Evolutionary conservation across 2,113 vertebrate species (phyloP).

Genomic region (Telmatochromis brachygnathus): DNA sequence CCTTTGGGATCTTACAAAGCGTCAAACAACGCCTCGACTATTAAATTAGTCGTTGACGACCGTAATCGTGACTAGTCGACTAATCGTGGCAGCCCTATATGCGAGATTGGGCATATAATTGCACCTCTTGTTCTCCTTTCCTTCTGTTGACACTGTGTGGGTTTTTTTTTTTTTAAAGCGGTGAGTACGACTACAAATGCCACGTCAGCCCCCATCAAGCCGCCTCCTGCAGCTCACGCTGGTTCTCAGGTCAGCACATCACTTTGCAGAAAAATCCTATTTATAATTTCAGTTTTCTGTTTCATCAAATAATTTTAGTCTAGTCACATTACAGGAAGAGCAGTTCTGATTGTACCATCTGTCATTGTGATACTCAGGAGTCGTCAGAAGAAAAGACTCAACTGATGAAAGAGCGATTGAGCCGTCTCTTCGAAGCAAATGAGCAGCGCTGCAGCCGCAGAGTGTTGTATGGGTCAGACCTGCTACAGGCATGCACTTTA

Average conservation of each 20-base stretch:
- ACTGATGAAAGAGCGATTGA: conserved; percentile 81
- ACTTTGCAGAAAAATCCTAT: not conserved
- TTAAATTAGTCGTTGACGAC: not conserved
- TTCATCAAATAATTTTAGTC: not conserved
- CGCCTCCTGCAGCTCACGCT: not conserved
- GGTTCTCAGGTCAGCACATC: conserved; percentile 47
- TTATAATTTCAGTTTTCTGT: not conserved
- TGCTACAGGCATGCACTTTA: conserved; percentile 76
- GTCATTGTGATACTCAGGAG: conserved; percentile 60
- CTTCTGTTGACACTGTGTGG: not conserved
- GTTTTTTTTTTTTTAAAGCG: not conserved
- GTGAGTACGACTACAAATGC: conserved; percentile 39
- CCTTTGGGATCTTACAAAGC: not conserved
- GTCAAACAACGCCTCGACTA: not conserved
- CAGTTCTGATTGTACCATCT: not conserved
- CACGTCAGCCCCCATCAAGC: conserved; percentile 39
- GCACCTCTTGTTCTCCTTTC: not conserved
- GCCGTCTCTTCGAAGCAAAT: conserved; percentile 78
- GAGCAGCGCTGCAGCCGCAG: conserved; percentile 80
- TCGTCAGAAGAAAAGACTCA: conserved; percentile 80
- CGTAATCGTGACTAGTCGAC: not conserved
- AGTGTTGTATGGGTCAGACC: conserved; percentile 84
- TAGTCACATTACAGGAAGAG: not conserved
- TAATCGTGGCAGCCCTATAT: not conserved
- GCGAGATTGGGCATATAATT: not conserved